Conservation (phyloP, 2,797 vertebrate species). For the Hybognathus amarus region DNA sequence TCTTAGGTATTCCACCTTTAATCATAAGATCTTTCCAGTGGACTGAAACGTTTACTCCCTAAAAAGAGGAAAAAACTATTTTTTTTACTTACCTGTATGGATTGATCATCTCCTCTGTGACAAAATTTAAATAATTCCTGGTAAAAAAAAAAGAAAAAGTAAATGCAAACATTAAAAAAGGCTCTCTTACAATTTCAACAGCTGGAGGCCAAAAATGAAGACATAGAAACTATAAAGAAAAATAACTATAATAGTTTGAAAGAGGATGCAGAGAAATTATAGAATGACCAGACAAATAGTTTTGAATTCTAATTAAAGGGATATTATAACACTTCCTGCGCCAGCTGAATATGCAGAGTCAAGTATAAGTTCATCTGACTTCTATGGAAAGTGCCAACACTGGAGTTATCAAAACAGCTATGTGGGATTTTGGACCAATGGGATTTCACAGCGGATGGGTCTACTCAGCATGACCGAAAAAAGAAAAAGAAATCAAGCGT, state of each 20-base stretch:
- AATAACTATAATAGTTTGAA: neutral
- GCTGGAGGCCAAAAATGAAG: neutral
- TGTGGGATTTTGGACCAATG: neutral
- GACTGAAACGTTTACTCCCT: no score
- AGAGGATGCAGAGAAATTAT: neutral
- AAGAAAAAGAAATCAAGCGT: neutral
- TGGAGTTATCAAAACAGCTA: neutral
- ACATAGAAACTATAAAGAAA: no score
- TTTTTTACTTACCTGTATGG: conserved; percentile 86
- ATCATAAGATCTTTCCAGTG: no score
- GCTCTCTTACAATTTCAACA: neutral
- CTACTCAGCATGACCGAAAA: neutral
- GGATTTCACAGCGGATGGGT: neutral
- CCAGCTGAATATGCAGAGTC: neutral
- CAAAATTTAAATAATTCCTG: conserved; percentile 99
- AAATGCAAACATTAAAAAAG: conserved; percentile 18
- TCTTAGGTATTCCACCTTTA: no score
- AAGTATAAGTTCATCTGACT: neutral
- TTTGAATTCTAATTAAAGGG: neutral
- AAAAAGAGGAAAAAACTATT: neutral
- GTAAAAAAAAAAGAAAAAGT: conserved; percentile 16
- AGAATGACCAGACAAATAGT: neutral
- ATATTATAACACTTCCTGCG: neutral
- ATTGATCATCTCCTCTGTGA: conserved; percentile 99
- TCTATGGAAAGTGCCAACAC: neutral